Evolutionary conservation across 1,140 invertebrate species (phyloP).

Genomic region (Andricus grossulariae): DNA sequence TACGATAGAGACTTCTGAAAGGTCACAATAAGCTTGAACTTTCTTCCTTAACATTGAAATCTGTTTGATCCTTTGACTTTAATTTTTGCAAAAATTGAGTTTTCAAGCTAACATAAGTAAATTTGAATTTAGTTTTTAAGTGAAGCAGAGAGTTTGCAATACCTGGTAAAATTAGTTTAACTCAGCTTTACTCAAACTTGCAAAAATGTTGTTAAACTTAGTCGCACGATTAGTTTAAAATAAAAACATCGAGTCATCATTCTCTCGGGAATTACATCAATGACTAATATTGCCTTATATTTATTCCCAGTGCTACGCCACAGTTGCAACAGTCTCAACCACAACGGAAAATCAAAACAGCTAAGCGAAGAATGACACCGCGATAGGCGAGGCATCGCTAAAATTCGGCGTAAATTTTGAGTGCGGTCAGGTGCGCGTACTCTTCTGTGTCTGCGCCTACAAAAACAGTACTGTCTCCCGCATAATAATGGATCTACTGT

Average conservation of each 20-base stretch:
- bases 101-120: no score
- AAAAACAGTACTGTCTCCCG: background rate
- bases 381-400: conserved; percentile 51
- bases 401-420: conserved; percentile 34
- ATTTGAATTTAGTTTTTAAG: no score
- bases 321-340: conserved; percentile 20
- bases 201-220: no score
- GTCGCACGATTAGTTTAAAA: no score
- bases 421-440: conserved; percentile 30
- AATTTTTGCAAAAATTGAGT: no score
- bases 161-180: no score
- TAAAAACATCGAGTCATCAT: background rate
- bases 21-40: no score
- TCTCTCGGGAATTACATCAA: background rate
- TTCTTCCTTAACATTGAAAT: no score
- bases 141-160: no score
- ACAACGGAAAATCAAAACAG: conserved; percentile 70
- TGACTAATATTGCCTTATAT: background rate
- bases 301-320: conserved; percentile 41
- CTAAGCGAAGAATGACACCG: conserved; percentile 64
- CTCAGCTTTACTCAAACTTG: no score
- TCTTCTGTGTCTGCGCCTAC: conserved; percentile 3
- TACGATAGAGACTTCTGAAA: no score
- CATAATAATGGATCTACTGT: background rate
- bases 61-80: no score